Percentiles rank a stretch among this genome's conserved stretches.
Evolutionary conservation across 2,888 invertebrate species (phyloP).

Genomic region (Hipparchia sbordonii): DNA sequence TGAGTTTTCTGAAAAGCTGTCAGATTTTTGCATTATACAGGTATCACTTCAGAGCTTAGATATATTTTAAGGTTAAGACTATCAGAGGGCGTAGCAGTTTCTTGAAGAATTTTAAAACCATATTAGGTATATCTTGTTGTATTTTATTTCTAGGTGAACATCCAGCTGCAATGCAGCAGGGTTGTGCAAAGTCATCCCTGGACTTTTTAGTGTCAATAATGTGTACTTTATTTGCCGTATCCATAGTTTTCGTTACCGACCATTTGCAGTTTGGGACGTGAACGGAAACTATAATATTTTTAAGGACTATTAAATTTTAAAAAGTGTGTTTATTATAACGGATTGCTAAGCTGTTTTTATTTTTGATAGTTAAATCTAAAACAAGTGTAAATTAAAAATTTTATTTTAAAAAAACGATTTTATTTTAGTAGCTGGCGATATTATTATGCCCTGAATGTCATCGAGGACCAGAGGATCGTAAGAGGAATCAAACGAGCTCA

Average conservation of each 20-base stretch:
- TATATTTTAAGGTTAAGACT: no score
- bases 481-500: no score
- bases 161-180: constrained; percentile 79
- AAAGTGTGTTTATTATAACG: not conserved
- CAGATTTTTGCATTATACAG: no score
- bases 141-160: constrained; percentile 67
- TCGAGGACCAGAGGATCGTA: no score
- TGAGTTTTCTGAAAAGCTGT: no score
- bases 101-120: no score
- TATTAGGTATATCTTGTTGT: not conserved
- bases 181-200: constrained; percentile 68
- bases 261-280: constrained; percentile 59
- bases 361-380: not conserved
- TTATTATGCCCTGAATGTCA: no score
- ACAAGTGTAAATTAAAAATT: no score
- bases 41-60: no score
- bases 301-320: not conserved
- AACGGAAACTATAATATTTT: constrained; percentile 35
- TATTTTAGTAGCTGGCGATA: no score
- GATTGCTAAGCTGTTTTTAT: not conserved
- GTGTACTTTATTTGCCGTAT: constrained; percentile 56
- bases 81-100: no score
- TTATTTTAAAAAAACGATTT: no score
- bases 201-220: constrained; percentile 61
- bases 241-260: constrained; percentile 22